Conservation (phyloP, 2,113 vertebrate genomes). For the Lanius collurio region DNA sequence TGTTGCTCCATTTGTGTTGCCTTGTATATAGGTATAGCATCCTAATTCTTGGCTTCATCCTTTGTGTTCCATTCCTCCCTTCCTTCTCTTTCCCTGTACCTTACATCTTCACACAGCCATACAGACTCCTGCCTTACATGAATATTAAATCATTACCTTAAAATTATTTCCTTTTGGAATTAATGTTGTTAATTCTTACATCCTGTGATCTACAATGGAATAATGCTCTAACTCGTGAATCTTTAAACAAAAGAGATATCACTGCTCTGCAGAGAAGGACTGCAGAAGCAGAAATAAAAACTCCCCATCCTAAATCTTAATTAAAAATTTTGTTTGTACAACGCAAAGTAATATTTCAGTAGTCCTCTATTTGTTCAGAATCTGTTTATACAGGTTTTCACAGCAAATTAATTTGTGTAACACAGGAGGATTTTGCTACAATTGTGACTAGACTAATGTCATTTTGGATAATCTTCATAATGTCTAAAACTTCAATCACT, state of each 20-base stretch:
- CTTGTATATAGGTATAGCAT: neutral
- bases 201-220: conserved; percentile 11
- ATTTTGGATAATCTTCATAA: conserved; percentile 41
- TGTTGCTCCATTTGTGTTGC: neutral
- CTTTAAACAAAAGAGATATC: neutral
- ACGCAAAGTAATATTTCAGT: neutral
- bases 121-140: neutral
- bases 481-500: neutral
- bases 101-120: neutral
- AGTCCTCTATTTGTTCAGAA: conserved; percentile 30
- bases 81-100: neutral
- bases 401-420: conserved; percentile 46
- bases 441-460: conserved; percentile 36
- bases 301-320: neutral
- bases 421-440: conserved; percentile 44
- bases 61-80: neutral
- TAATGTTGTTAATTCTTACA: neutral
- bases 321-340: conserved; percentile 39
- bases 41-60: neutral
- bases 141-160: neutral
- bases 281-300: neutral
- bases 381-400: neutral
- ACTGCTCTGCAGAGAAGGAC: neutral
- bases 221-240: neutral
- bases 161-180: neutral